Percentiles rank a stretch among this genome's conserved stretches.
These are phyloP conservation scores for Ericerus pela DNA, from an alignment of 1,140 invertebrate species.

Conservation along the genomic window DNA sequence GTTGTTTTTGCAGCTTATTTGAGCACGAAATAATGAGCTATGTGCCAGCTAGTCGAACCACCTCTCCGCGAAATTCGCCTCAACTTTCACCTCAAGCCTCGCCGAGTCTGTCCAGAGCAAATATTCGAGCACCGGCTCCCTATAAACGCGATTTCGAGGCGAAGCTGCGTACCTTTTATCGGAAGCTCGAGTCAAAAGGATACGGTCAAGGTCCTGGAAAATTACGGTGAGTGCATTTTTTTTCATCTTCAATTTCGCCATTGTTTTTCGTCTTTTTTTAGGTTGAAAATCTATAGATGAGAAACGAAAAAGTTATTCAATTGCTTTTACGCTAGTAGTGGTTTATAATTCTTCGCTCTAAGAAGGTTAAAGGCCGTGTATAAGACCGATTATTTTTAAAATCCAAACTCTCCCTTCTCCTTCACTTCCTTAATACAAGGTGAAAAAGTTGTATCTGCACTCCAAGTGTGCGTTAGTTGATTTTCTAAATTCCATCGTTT, in stretches of 20 bases:
- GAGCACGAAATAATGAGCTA: conserved; percentile 98
- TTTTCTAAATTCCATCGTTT: too few species aligned
- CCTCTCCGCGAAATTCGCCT: conserved; percentile 42
- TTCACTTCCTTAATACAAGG: too few species aligned
- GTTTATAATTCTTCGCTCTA: too few species aligned
- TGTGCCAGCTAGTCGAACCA: conserved; percentile 47
- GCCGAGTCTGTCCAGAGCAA: conserved; percentile 56
- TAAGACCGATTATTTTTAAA: too few species aligned
- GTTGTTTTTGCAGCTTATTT: conserved; percentile 74
- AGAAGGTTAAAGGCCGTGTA: too few species aligned
- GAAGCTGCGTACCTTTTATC: conserved; percentile 85
- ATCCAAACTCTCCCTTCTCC: too few species aligned
- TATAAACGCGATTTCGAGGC: conserved; percentile 87
- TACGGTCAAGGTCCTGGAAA: conserved; percentile 92
- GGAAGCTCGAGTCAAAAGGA: conserved; percentile 88
- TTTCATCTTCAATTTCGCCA: neutral
- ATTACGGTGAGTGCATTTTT: conserved; percentile 58
- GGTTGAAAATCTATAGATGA: too few species aligned
- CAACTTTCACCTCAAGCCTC: conserved; percentile 63
- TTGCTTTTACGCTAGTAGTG: too few species aligned
- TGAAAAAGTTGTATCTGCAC: too few species aligned
- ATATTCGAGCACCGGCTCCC: conserved; percentile 64
- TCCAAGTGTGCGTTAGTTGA: too few species aligned
- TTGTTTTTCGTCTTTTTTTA: too few species aligned
- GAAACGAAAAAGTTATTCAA: too few species aligned